These are phyloP conservation scores for Geotrupes spiniger DNA, from an alignment of 2,888 invertebrate species.

Conservation along the genomic window DNA sequence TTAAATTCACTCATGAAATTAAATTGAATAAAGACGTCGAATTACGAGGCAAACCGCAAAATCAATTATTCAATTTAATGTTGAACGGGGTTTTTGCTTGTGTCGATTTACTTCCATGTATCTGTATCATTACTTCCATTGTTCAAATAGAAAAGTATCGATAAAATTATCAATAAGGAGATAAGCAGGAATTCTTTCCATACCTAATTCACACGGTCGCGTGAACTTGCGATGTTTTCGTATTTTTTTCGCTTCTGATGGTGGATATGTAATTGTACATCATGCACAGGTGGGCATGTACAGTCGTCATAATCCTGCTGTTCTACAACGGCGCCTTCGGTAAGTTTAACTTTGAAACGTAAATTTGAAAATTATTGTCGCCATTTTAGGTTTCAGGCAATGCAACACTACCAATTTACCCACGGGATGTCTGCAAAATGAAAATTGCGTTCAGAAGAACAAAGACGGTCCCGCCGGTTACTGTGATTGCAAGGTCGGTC, in stretches of 20 bases:
- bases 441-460: slow-evolving; percentile 34
- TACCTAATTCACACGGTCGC: no score
- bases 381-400: slow-evolving; percentile 22
- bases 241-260: no score
- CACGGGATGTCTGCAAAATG: slow-evolving; percentile 35
- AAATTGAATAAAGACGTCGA: slow-evolving; percentile 45
- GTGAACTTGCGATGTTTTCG: no score
- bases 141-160: slow-evolving; percentile 13
- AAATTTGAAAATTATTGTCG: not conserved
- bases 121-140: not conserved
- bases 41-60: slow-evolving; percentile 31
- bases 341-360: not conserved
- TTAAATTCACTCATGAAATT: slow-evolving; percentile 40
- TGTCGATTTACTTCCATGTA: not conserved
- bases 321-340: no score
- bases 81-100: not conserved
- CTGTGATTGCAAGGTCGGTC: slow-evolving; percentile 37
- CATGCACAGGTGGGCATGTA: not conserved
- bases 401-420: slow-evolving; percentile 27
- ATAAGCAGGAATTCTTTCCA: slow-evolving; percentile 7
- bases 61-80: slow-evolving; percentile 34
- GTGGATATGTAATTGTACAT: slow-evolving; percentile 15
- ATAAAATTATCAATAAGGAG: slow-evolving; percentile 18
- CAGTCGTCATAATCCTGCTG: no score
- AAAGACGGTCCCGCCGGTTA: slow-evolving; percentile 12